Base-by-base conservation (phyloP, 2,797 vertebrate genomes). In the Dendrocincla tyrannina region DNA sequence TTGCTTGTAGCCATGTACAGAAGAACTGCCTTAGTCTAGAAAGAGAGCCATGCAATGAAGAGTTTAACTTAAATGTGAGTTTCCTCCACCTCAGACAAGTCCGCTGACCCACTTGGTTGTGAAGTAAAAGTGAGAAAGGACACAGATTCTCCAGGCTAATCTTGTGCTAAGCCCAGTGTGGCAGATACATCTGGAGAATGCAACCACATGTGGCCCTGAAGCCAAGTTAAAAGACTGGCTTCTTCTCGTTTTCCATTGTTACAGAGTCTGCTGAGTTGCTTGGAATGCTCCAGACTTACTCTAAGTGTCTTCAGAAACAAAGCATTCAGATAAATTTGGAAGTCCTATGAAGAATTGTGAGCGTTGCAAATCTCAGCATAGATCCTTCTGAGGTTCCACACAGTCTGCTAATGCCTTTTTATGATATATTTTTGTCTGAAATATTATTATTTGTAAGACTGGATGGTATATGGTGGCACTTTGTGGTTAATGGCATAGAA, bases 71-170 rank as follows among this genome's bases (percentile, higher is more conserved):
- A 67, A 93, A 49, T 1, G 0, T 13, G 19, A 49, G 17, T 3
- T 70, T 80, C 55, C 18, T 80, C 28, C 52, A n/a, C 17, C 49
- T 85, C 56, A 76, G 72, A 52, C 7, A 69, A 63, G 27, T 85
- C 56, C 35, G 59, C 47, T 73, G 58, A 80, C 39, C 17, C 83
- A 73, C 35, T 60, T 90, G 52, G 8, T 24, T 69, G 19, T 46
- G 37, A 22, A 83, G 11, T 42, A 50, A 79, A 69, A 67, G 35
- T 83, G 68, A 76, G 52, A 86, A 94, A 77, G 66, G 35, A 17
- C 68, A 91, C 33, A 75, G 32, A 56, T 81, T 46, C 69, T 78
- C 63, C 85, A 66, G n/a, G 17, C 32, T 92, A 62, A 88, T 88
- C 49, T 85, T 77, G 60, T 91, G 56, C 73, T 90, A 77, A 94